phyloP scores from a whole-genome alignment of 2,113 vertebrate genomes.

The Himantopus leucocephalus region DNA sequence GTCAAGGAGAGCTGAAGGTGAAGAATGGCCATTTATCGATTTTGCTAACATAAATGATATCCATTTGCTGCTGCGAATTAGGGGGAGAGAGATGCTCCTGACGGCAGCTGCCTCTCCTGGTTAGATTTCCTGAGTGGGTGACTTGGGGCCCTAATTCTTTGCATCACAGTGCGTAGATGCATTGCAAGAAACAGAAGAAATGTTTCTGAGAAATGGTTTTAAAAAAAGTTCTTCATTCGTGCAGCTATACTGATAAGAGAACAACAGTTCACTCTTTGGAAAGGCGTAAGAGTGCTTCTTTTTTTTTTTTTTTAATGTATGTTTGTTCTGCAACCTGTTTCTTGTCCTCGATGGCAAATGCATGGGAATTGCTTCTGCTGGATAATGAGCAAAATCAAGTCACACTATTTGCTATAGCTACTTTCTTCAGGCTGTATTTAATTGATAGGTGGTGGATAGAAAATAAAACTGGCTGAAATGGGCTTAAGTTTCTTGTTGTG shows the following conservation, averaged over 20 bases:
- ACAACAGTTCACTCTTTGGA: not conserved
- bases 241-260: not conserved
- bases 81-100: not conserved
- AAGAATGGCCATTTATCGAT: not conserved
- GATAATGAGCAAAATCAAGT: not conserved
- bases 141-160: not conserved
- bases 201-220: not conserved
- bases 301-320: not conserved
- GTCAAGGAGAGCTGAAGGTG: not conserved
- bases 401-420: not conserved
- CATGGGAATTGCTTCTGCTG: not conserved
- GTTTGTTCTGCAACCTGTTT: not conserved
- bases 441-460: not conserved
- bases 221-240: not conserved
- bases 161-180: not conserved
- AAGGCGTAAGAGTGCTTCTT: not conserved
- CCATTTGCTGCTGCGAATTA: not conserved
- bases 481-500: not conserved
- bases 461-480: not conserved
- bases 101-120: not conserved
- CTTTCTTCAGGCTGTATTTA: not conserved
- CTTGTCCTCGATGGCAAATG: not conserved
- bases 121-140: not conserved
- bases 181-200: not conserved
- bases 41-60: not conserved